These are phyloP conservation scores for Cepaea nemoralis DNA, from an alignment of 1,140 invertebrate species.

Conservation along the genomic window DNA sequence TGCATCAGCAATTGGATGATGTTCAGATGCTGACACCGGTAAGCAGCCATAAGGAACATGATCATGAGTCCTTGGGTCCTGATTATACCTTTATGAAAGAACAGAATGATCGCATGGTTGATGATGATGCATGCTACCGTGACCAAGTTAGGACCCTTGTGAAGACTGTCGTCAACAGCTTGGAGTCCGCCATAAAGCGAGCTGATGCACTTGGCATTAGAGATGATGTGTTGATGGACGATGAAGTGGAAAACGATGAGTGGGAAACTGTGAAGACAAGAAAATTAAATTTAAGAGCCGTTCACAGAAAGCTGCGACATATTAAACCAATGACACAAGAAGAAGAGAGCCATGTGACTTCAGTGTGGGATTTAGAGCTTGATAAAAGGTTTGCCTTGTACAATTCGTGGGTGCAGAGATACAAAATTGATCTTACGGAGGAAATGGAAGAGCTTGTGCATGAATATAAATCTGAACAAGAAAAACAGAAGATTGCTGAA, in stretches of 20 bases:
- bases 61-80: too few species aligned
- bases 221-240: not conserved
- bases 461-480: not conserved
- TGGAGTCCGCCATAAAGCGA: not conserved
- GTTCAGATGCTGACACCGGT: not conserved
- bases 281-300: not conserved
- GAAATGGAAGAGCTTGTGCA: not conserved
- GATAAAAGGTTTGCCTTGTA: constrained; percentile 27
- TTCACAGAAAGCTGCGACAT: not conserved
- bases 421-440: constrained; percentile 18
- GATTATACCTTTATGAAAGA: not conserved
- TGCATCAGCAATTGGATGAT: not conserved
- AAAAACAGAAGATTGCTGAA: constrained; percentile 5
- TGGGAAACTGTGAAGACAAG: not conserved
- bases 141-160: not conserved
- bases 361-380: constrained; percentile 7
- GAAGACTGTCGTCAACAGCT: constrained; percentile 30
- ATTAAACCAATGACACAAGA: constrained; percentile 14
- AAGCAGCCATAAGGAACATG: not conserved
- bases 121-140: not conserved
- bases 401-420: constrained; percentile 10
- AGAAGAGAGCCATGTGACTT: not conserved
- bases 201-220: not conserved
- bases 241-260: not conserved
- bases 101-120: not conserved